Conservation (phyloP, 1,140 invertebrate species). For the Cydia fagiglandana region DNA sequence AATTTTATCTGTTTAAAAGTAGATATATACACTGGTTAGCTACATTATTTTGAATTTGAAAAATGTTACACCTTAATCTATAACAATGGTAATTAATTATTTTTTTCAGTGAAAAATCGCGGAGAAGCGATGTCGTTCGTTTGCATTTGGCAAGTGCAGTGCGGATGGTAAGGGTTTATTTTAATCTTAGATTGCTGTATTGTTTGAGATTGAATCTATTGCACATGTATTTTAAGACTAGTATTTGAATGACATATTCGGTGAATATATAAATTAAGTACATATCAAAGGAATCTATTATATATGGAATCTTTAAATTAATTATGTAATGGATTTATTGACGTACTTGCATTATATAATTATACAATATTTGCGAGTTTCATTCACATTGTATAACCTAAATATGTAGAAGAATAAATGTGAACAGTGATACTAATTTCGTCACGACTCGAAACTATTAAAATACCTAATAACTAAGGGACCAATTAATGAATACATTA, state of each 20-base stretch:
- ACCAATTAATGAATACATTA: neutral
- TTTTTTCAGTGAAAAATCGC: neutral
- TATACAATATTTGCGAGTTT: too few relatives aligned
- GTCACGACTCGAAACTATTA: neutral
- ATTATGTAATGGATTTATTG: neutral
- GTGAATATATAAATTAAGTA: neutral
- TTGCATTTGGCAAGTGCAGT: slow-evolving; percentile 26
- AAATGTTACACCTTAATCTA: neutral
- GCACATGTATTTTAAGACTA: neutral
- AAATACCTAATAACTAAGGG: neutral
- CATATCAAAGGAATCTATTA: neutral
- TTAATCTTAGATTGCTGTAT: neutral
- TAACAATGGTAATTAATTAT: neutral
- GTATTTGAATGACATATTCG: neutral
- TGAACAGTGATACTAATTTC: neutral
- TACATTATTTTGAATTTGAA: neutral
- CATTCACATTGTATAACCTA: too few relatives aligned
- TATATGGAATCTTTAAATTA: neutral
- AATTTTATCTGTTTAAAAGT: neutral
- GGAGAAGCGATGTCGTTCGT: slow-evolving; percentile 4
- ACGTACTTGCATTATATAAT: neutral
- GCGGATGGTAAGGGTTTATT: slow-evolving; percentile 4
- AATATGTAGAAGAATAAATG: neutral
- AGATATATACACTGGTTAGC: neutral
- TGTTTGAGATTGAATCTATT: neutral